A percentile compares a stretch with the other conserved stretches of the same genome.
These are phyloP conservation scores for Tenrec ecaudatus DNA, from an alignment of 2,113 vertebrate species.

Conservation along the genomic window DNA sequence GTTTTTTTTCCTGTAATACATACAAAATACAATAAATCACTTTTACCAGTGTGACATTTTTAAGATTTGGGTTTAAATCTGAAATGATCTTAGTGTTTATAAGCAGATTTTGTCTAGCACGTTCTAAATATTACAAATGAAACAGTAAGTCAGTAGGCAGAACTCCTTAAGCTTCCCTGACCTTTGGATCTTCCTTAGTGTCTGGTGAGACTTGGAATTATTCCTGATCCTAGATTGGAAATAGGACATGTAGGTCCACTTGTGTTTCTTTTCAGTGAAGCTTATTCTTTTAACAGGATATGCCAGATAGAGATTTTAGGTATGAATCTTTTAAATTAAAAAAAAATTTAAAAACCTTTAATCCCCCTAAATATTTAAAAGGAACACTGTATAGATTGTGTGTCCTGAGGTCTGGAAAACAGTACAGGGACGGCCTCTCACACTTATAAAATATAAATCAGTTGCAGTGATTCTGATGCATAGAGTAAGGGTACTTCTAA, in stretches of 20 bases:
- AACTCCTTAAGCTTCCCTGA: background rate
- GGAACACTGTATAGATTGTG: background rate
- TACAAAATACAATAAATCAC: conserved; percentile 6
- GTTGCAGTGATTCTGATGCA: conserved; percentile 13
- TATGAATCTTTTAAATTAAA: conserved; percentile 50
- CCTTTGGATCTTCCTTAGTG: background rate
- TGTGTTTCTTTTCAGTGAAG: conserved; percentile 53
- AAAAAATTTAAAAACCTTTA: conserved; percentile 1
- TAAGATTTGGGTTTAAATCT: conserved; percentile 43
- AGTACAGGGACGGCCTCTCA: background rate
- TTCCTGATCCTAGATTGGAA: background rate
- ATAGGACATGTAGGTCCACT: background rate
- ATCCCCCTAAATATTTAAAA: background rate
- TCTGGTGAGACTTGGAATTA: conserved; percentile 27
- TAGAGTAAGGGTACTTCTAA: background rate
- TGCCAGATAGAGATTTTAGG: conserved; percentile 9
- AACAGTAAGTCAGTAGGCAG: background rate
- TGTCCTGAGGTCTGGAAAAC: conserved; percentile 27
- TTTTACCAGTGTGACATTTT: conserved; percentile 42
- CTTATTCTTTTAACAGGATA: background rate
- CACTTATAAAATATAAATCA: background rate
- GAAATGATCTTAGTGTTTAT: conserved; percentile 9
- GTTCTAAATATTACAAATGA: conserved; percentile 25
- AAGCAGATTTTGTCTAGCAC: background rate
- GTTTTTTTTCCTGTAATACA: background rate